Conservation (phyloP, 2,797 vertebrate species). For the Buphagus erythrorhynchus region DNA sequence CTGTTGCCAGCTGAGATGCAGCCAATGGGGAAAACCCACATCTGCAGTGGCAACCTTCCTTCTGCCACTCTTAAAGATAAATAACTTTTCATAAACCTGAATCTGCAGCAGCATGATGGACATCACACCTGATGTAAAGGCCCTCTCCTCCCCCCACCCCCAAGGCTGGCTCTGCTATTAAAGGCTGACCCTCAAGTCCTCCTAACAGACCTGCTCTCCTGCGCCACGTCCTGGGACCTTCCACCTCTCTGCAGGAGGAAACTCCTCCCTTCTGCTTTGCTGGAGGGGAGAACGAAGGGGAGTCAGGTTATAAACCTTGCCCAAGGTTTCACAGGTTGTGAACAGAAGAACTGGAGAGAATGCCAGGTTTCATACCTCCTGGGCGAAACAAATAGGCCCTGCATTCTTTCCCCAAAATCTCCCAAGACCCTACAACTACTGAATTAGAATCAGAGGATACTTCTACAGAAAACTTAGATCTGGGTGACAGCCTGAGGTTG, state of each 20-base stretch:
- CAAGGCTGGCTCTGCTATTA: neutral
- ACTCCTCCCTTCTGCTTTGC: conserved; percentile 45
- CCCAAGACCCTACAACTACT: neutral
- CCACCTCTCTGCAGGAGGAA: conserved; percentile 50
- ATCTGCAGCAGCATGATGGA: neutral
- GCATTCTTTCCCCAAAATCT: neutral
- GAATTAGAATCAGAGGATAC: neutral
- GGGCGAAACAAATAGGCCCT: neutral
- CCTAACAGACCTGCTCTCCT: conserved; percentile 53
- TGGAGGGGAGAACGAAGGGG: conserved; percentile 37
- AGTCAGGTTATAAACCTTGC: conserved; percentile 35
- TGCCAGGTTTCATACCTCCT: neutral
- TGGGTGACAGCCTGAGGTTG: neutral
- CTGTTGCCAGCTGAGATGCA: neutral
- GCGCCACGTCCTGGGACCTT: conserved; percentile 33
- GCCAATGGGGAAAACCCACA: neutral
- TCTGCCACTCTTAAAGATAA: neutral
- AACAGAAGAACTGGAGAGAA: conserved; percentile 34
- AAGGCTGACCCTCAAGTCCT: conserved; percentile 11
- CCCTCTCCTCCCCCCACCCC: neutral
- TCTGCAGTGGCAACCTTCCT: neutral
- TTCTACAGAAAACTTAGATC: neutral
- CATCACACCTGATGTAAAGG: neutral
- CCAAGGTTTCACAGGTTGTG: neutral
- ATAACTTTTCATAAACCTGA: neutral